phyloP scores from a whole-genome alignment of 2,888 invertebrate species.

The Sipha maydis region DNA sequence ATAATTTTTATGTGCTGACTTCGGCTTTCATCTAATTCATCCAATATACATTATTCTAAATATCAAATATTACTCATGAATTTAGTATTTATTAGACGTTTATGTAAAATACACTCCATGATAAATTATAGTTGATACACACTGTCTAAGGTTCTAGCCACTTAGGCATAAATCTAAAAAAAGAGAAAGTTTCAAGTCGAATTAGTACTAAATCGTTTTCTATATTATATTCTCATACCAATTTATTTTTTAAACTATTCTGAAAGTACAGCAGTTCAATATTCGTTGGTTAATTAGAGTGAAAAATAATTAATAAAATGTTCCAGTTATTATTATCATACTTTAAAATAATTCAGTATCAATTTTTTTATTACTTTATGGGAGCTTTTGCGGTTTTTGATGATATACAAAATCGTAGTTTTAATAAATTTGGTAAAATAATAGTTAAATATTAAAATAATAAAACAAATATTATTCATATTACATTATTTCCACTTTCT shows the following conservation, averaged over 20 bases:
- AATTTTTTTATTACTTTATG: constrained; percentile 72
- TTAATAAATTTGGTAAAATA: constrained; percentile 71
- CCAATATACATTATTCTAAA: too few species aligned
- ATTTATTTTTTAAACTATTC: not conserved
- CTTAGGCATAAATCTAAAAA: not conserved
- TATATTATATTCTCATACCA: not conserved
- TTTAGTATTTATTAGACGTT: too few species aligned
- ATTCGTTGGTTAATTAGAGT: not conserved
- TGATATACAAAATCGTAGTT: constrained; percentile 72
- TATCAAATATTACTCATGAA: too few species aligned
- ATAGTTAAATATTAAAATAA: not conserved
- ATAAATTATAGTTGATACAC: too few species aligned
- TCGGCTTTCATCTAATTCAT: too few species aligned
- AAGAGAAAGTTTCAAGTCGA: not conserved
- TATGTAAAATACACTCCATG: too few species aligned
- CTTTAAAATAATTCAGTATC: constrained; percentile 68
- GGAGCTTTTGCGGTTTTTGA: constrained; percentile 73
- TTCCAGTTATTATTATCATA: constrained; percentile 42
- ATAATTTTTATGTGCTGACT: too few species aligned
- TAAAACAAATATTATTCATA: not conserved
- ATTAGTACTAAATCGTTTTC: not conserved
- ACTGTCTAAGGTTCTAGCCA: too few species aligned
- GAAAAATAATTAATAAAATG: constrained; percentile 17
- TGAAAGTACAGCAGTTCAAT: not conserved
- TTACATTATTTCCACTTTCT: constrained; percentile 48